phyloP scores from a whole-genome alignment of 2,888 invertebrate species.

The Macrophya annulata region DNA sequence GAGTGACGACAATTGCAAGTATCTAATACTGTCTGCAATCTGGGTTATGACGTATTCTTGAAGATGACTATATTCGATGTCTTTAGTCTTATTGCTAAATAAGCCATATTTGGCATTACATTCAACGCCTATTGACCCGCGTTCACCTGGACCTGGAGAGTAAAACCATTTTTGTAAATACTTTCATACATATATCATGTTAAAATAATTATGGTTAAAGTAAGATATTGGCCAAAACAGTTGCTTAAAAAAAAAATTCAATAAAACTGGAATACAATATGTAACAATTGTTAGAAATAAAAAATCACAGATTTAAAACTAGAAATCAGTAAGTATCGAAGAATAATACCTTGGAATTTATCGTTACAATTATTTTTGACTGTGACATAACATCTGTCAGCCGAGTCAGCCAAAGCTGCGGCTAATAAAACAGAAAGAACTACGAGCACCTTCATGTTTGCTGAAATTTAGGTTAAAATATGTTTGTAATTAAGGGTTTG shows the following conservation, averaged over 20 bases:
- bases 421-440: slow-evolving; percentile 81
- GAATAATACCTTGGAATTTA: slow-evolving; percentile 70
- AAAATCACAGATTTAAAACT: slow-evolving; percentile 20
- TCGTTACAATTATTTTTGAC: too few species aligned
- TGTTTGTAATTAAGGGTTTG: neutral
- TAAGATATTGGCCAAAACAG: neutral
- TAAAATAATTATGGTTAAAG: neutral
- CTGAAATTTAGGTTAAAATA: slow-evolving; percentile 60
- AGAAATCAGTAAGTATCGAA: slow-evolving; percentile 61
- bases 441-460: slow-evolving; percentile 84
- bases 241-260: slow-evolving; percentile 45
- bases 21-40: slow-evolving; percentile 88
- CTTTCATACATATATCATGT: neutral
- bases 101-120: slow-evolving; percentile 87
- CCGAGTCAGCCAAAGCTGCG: slow-evolving; percentile 75
- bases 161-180: slow-evolving; percentile 7
- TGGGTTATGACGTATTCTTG: slow-evolving; percentile 84
- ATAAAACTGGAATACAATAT: slow-evolving; percentile 66
- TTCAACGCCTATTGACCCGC: slow-evolving; percentile 71
- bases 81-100: too few species aligned
- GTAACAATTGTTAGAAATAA: neutral
- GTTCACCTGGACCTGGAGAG: slow-evolving; percentile 61
- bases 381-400: slow-evolving; percentile 82
- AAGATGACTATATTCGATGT: slow-evolving; percentile 80
- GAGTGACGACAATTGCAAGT: slow-evolving; percentile 87